Base-by-base conservation (phyloP, 2,888 invertebrate species). In the Sisyra nigra region DNA sequence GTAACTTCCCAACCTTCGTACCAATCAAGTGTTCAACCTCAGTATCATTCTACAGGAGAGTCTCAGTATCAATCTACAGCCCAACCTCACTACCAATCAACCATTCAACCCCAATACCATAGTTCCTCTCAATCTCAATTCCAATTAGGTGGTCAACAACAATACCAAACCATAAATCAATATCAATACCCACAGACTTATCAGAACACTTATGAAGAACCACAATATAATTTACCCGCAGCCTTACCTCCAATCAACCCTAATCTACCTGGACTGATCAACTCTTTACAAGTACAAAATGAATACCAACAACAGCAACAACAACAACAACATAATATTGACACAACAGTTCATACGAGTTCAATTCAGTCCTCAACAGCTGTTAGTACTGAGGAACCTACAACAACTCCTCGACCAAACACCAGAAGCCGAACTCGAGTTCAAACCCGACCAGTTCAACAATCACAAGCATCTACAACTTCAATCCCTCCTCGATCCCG, bases 191-290 rank as follows among this genome's bases (percentile, higher is more conserved):
- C 31, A 3, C 41, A 14, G n/a, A 14, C 38, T 2, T n/a, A 33
- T 24, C 24, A 24, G 7, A 24, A 24, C 7, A 24, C 8, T 5
- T 14, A 34, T n/a, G 19, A 15, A 3, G 38, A 38, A 17, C 38
- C 15, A 8, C 18, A 41, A 41, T 41, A 34, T 19, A 41, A 14
- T 34, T 13, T 41, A 32, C 71, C 72, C 2, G 66, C 69, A 1
- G 68, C 74, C 48, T 55, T 74, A 14, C 72, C 74, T 2, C 61
- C 70, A 1, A 62, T 73, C 35, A 72, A 69, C 11, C 69, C 73
- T 0, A 70, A 71, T 48, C 60, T 76, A 19, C 74, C 75, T 2
- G 71, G 72, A 1, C 56, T 75, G 17, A 71, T 76, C 0, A 76
- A 76, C 51, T 70, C 72, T 24, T 57, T 78, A 29, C 64, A 74